Evolutionary conservation across 1,140 invertebrate genomes (phyloP), one percentile per base, ranked within the genome.

Genomic region (Gonioctena quinquepunctata): DNA sequence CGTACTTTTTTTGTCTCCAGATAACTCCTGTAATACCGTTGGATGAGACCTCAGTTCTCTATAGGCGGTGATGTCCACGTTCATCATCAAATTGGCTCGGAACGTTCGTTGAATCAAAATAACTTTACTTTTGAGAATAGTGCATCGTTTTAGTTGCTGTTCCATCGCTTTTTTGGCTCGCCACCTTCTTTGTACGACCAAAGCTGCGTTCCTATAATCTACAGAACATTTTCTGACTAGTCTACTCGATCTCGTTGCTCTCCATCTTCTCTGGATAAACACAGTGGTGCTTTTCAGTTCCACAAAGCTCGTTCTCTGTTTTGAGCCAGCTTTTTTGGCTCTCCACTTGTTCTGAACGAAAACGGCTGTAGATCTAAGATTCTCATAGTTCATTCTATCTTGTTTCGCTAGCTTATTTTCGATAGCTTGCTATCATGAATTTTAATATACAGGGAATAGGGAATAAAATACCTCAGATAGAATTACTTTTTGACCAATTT

Each of bases 181-280:
- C 57, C 57, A 73, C 74, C 72, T 57, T 71, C 80, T 77, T 75
- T 87, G 79, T 11, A 77, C 77, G 0, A 76, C 26, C 22, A 75
- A 69, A 3, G 78, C 54, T 5, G 74, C 68, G 23, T 42, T 70
- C 77, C 70, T 84, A 1, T 82, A 23, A 21, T 60, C 68, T 19
- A 81, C 19, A 73, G 81, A 88, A 13, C 77, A 18, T 13, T 61
- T 23, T 27, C 81, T 79, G 26, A 78, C 70, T 60, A 68, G 66
- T 80, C 80, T 80, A 76, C 77, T 79, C 64, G 74, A 2, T 71
- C 76, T 13, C 49, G 80, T 71, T 21, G 84, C 83, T 76, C 80
- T 81, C 78, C 84, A n/a, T n/a, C n/a, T n/a, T n/a, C n/a, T n/a
- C n/a, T n/a, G n/a, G n/a, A n/a, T n/a, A n/a, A n/a, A n/a, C 13